These are phyloP conservation scores for Chiloscyllium plagiosum DNA, from an alignment of 2,113 vertebrate genomes.

Conservation along the genomic window DNA sequence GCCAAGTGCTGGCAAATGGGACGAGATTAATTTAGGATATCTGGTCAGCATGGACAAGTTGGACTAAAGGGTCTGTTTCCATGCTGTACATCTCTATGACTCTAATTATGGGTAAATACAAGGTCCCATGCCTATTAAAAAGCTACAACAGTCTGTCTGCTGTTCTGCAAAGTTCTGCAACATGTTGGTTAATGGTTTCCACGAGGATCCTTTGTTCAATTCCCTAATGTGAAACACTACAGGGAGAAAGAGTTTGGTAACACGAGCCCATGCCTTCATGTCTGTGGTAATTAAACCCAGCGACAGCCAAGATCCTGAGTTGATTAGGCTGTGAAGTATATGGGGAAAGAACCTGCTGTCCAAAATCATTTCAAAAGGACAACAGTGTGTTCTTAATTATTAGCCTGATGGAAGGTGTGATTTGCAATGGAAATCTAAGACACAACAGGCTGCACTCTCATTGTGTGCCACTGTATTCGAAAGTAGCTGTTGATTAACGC, in stretches of 20 bases:
- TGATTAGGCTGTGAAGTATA: slow-evolving; percentile 10
- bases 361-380: slow-evolving; percentile 1
- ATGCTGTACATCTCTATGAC: no score
- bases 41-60: no score
- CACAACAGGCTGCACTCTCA: slow-evolving; percentile 11
- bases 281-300: slow-evolving; percentile 35
- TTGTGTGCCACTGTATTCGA: neutral
- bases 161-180: neutral
- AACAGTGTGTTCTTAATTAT: slow-evolving; percentile 34
- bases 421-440: slow-evolving; percentile 23
- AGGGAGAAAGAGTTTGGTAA: neutral
- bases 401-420: neutral
- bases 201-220: neutral
- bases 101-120: neutral
- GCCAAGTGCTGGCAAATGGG: no score
- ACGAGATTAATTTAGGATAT: no score
- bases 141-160: neutral
- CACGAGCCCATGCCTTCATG: neutral
- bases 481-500: slow-evolving; percentile 8
- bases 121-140: neutral
- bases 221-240: slow-evolving; percentile 3
- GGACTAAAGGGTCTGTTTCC: no score
- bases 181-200: neutral
- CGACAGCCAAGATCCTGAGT: neutral
- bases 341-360: neutral